phyloP scores from a whole-genome alignment of 2,797 vertebrate genomes.

The Sebastes goodei region DNA sequence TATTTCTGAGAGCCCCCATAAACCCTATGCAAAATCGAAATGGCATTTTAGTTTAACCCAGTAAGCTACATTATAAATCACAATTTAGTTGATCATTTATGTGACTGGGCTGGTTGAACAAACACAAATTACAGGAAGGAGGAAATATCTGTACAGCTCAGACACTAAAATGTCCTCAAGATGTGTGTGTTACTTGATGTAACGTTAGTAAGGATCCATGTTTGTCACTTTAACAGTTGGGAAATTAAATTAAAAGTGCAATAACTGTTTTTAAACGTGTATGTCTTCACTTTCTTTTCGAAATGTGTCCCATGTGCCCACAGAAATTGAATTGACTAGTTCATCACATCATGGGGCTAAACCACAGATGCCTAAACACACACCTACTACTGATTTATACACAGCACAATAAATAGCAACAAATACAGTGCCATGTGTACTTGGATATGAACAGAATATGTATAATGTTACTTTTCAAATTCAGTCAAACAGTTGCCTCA shows the following conservation, averaged over 20 bases:
- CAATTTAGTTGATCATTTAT: neutral
- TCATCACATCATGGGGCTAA: neutral
- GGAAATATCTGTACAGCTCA: neutral
- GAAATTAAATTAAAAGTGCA: neutral
- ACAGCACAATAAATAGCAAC: neutral
- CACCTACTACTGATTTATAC: neutral
- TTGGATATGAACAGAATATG: too few species aligned
- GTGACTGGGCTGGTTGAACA: neutral
- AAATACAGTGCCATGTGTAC: neutral
- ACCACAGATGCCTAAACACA: neutral
- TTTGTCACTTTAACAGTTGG: constrained; percentile 2
- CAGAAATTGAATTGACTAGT: neutral
- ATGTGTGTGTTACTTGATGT: neutral
- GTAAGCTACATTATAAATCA: neutral
- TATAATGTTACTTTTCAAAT: neutral
- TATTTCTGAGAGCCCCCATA: neutral
- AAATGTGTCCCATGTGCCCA: neutral
- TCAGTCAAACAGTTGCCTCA: neutral
- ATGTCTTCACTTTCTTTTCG: neutral
- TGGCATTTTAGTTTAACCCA: neutral
- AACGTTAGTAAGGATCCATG: neutral
- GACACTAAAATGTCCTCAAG: neutral
- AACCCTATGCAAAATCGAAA: neutral
- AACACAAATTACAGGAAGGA: neutral
- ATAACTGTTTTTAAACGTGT: constrained; percentile 22